Conservation (phyloP, 2,888 invertebrate genomes). For the Drosophila phalerata region DNA sequence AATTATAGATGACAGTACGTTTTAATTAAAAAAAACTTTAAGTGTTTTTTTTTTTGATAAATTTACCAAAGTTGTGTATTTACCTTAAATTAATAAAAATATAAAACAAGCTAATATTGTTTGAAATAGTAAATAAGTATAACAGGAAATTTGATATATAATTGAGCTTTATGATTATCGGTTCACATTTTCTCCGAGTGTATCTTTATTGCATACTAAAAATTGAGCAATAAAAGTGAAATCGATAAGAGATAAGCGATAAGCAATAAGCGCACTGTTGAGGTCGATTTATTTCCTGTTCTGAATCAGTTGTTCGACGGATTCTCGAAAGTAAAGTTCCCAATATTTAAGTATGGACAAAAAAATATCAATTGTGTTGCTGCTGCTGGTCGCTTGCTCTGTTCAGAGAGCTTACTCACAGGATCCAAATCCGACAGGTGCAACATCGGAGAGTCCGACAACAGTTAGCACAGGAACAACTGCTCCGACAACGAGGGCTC, state of each 20-base stretch:
- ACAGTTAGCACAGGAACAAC: neutral
- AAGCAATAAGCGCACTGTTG: too few relatives aligned
- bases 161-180: too few relatives aligned
- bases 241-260: conserved; percentile 20
- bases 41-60: too few relatives aligned
- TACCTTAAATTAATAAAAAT: too few relatives aligned
- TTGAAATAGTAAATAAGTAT: too few relatives aligned
- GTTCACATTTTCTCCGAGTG: conserved; percentile 16
- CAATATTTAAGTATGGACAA: conserved; percentile 13
- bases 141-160: too few relatives aligned
- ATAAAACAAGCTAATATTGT: too few relatives aligned
- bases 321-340: neutral
- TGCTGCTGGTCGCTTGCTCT: conserved; percentile 29
- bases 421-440: neutral
- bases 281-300: neutral
- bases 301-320: conserved; percentile 23
- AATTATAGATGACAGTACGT: too few relatives aligned
- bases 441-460: neutral
- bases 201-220: neutral
- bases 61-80: too few relatives aligned
- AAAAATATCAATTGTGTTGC: conserved; percentile 10
- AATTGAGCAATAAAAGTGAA: neutral
- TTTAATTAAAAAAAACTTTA: too few relatives aligned
- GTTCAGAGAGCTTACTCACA: conserved; percentile 16
- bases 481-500: neutral